A percentile compares a stretch with the other conserved stretches of the same genome.
phyloP scores from a whole-genome alignment of 2,797 vertebrate genomes.

The Potorous gilbertii region DNA sequence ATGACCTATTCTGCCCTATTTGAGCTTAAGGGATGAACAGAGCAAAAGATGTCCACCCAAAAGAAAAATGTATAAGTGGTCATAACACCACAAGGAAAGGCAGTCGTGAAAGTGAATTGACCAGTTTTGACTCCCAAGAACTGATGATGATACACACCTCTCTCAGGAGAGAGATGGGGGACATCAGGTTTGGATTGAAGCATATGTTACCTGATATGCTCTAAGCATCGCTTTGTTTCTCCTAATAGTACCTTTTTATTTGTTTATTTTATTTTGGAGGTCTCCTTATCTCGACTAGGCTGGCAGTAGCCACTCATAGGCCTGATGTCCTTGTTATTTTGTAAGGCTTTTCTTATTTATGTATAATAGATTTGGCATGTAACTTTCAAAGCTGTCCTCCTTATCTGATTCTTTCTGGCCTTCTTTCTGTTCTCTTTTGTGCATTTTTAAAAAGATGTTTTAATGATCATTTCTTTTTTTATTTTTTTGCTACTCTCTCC shows the following conservation, averaged over 20 bases:
- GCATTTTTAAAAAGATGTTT: not conserved
- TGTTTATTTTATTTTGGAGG: not conserved
- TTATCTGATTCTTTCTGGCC: not conserved
- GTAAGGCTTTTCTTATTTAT: not conserved
- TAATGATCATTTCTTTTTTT: not conserved
- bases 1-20: not conserved
- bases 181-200: not conserved
- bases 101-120: not conserved
- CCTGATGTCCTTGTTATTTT: not conserved
- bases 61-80: not conserved
- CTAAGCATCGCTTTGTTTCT: not conserved
- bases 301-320: not conserved
- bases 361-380: not conserved
- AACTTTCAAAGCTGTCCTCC: not conserved
- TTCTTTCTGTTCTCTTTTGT: not conserved
- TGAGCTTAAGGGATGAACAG: not conserved
- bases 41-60: not conserved
- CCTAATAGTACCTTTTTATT: not conserved
- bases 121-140: not conserved
- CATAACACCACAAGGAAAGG: not conserved
- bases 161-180: not conserved
- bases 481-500: not conserved
- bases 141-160: not conserved
- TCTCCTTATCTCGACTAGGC: not conserved
- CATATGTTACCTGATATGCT: not conserved